phyloP scores from a whole-genome alignment of 1,140 invertebrate genomes.

The Brachionus calyciflorus region DNA sequence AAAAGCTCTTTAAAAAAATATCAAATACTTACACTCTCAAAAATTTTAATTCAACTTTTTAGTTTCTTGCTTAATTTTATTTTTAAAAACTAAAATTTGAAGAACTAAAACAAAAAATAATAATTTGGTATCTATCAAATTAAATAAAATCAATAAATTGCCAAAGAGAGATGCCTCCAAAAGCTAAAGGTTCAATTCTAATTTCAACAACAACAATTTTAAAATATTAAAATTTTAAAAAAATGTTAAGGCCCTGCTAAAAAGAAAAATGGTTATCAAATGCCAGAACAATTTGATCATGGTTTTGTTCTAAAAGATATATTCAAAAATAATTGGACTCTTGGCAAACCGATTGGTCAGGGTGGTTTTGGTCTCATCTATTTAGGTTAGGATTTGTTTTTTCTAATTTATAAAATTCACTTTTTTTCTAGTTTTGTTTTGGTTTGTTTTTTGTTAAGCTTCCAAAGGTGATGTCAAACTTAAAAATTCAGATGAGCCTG shows the following conservation, averaged over 20 bases:
- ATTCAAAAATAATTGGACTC: conserved; percentile 41
- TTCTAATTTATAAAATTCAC: background rate
- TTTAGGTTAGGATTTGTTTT: background rate
- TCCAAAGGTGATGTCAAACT: background rate
- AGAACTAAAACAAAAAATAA: too few relatives aligned
- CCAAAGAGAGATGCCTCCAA: conserved; percentile 17
- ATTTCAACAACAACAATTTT: too few relatives aligned
- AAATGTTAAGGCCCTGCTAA: conserved; percentile 4
- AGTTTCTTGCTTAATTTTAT: too few relatives aligned
- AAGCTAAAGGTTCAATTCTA: conserved; percentile 45
- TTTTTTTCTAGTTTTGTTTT: background rate
- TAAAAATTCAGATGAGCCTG: conserved; percentile 8
- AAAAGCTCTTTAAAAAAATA: too few relatives aligned
- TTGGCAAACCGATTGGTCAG: conserved; percentile 37
- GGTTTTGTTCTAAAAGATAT: conserved; percentile 36
- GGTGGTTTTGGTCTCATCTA: conserved; percentile 47
- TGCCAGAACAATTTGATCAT: conserved; percentile 31
- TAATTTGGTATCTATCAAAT: conserved; percentile 3
- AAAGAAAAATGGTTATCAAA: conserved; percentile 46
- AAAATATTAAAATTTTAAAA: background rate
- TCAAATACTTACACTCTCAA: too few relatives aligned
- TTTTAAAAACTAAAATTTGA: too few relatives aligned
- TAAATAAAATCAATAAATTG: background rate
- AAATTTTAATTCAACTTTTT: too few relatives aligned
- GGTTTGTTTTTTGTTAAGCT: background rate